phyloP scores from a whole-genome alignment of 2,113 vertebrate genomes.

The Zosterops japonicus region DNA sequence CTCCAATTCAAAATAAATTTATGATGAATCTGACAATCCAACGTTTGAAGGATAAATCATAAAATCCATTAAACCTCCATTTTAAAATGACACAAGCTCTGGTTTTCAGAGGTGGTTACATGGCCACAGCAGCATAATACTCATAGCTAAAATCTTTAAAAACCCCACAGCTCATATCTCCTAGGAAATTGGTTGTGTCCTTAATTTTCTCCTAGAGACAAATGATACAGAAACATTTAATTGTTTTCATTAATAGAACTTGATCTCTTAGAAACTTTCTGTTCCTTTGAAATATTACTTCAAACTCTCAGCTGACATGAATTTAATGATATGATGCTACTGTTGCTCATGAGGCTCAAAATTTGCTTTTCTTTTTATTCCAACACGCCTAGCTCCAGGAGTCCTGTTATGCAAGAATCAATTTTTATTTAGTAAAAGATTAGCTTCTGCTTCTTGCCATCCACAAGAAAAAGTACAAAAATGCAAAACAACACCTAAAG shows the following conservation, averaged over 20 bases:
- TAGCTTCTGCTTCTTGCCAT: background rate
- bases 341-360: background rate
- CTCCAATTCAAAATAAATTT: background rate
- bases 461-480: background rate
- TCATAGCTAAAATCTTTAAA: background rate
- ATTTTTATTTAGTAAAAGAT: conserved; percentile 20
- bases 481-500: background rate
- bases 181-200: background rate
- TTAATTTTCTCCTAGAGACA: background rate
- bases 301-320: background rate
- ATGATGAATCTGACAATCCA: background rate
- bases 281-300: background rate
- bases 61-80: background rate
- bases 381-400: background rate
- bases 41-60: background rate
- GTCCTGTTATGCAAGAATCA: background rate
- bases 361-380: background rate
- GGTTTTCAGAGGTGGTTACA: background rate
- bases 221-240: background rate
- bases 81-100: background rate
- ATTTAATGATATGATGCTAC: background rate
- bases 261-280: background rate
- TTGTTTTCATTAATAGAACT: background rate
- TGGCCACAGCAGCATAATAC: background rate
- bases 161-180: background rate